Percentiles rank a stretch among this genome's conserved stretches.
These are phyloP conservation scores for Caenorhabditis virilis DNA, from an alignment of 2,888 invertebrate species.

Conservation along the genomic window DNA sequence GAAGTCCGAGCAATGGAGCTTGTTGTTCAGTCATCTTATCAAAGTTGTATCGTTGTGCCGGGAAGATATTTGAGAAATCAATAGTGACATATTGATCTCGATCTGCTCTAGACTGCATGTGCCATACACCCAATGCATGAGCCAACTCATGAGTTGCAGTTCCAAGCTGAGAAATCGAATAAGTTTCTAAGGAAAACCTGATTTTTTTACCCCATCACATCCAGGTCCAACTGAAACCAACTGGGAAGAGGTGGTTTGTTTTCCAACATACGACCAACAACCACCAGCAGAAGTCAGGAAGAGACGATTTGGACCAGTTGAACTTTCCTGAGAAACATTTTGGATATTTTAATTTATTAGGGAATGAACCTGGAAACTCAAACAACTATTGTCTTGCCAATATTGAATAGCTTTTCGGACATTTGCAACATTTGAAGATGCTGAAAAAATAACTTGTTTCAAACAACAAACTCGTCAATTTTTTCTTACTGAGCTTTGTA, in stretches of 20 bases:
- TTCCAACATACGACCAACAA: slow-evolving; percentile 50
- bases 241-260: slow-evolving; percentile 30
- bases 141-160: slow-evolving; percentile 43
- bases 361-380: slow-evolving; percentile 34
- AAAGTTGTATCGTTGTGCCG: slow-evolving; percentile 35
- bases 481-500: slow-evolving; percentile 15
- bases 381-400: slow-evolving; percentile 42
- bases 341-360: too few relatives aligned
- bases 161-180: slow-evolving; percentile 42
- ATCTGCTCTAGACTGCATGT: slow-evolving; percentile 38
- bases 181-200: too few relatives aligned
- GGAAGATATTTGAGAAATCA: slow-evolving; percentile 38
- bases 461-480: not conserved
- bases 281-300: slow-evolving; percentile 32
- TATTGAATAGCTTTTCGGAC: slow-evolving; percentile 37
- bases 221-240: slow-evolving; percentile 41
- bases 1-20: slow-evolving; percentile 23
- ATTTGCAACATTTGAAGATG: slow-evolving; percentile 22
- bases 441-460: slow-evolving; percentile 6
- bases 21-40: slow-evolving; percentile 29
- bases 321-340: slow-evolving; percentile 41
- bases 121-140: slow-evolving; percentile 47
- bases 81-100: slow-evolving; percentile 37
- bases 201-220: slow-evolving; percentile 28
- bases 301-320: slow-evolving; percentile 24